Percentiles rank a stretch among this genome's conserved stretches.
Conservation (phyloP, 2,113 vertebrate species). For the Lophotis ruficrista region DNA sequence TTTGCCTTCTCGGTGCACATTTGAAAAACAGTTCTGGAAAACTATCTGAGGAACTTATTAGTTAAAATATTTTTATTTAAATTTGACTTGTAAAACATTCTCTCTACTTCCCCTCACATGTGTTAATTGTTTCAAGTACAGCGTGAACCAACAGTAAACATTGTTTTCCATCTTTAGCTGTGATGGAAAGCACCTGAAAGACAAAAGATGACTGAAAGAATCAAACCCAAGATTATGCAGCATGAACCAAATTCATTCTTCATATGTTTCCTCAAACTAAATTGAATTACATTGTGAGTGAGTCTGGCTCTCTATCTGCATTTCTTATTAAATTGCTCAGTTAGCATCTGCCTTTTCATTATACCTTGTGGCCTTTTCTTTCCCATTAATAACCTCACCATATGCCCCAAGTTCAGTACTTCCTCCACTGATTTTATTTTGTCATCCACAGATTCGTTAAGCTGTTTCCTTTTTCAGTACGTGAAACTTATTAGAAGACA, state of each 20-base stretch:
- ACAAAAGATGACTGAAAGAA: neutral
- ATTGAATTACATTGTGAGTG: conserved; percentile 26
- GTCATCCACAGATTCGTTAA: neutral
- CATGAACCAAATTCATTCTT: conserved; percentile 44
- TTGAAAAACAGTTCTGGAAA: neutral
- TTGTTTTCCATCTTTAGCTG: neutral
- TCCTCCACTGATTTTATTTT: neutral
- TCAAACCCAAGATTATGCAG: neutral
- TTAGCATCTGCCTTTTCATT: conserved; percentile 57
- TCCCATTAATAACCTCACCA: conserved; percentile 49
- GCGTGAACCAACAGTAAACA: conserved; percentile 6
- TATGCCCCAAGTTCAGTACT: neutral
- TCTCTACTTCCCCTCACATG: neutral
- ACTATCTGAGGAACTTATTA: neutral
- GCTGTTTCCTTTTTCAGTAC: neutral
- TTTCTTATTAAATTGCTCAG: conserved; percentile 60
- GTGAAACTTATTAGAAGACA: neutral
- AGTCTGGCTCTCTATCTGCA: conserved; percentile 26
- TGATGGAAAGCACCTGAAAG: conserved; percentile 41
- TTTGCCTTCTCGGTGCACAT: neutral
- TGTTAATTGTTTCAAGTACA: conserved; percentile 20
- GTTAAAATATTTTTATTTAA: neutral
- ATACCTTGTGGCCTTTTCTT: conserved; percentile 30
- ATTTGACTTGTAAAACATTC: neutral
- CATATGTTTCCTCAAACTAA: conserved; percentile 42